Conservation (phyloP, 2,113 vertebrate species). For the Synchiropus splendidus region DNA sequence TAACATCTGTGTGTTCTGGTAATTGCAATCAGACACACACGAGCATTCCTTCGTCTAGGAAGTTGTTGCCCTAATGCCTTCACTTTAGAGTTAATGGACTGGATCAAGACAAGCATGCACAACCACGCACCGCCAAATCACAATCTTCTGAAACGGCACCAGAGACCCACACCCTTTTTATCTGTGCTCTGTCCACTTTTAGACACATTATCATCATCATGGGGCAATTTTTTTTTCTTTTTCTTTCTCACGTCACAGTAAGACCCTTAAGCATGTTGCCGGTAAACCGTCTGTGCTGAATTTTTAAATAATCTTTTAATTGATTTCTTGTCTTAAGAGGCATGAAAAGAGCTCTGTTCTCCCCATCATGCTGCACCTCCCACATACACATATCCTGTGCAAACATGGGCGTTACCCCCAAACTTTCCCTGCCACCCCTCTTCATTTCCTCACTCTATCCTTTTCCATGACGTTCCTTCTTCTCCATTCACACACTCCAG, state of each 20-base stretch:
- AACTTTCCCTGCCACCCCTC: constrained; percentile 20
- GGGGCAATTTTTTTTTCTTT: constrained; percentile 2
- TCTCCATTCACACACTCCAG: constrained; percentile 5
- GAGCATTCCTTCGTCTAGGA: constrained; percentile 19
- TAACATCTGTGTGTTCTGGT: constrained; percentile 7
- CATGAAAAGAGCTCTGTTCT: constrained; percentile 40
- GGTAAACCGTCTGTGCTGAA: too few relatives aligned
- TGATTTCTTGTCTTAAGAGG: too few relatives aligned
- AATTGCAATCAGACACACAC: constrained; percentile 6
- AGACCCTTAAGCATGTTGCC: neutral
- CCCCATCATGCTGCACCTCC: constrained; percentile 1
- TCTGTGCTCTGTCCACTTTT: constrained; percentile 6
- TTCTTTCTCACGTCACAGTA: accelerated
- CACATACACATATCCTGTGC: constrained; percentile 21
- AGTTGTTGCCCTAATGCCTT: constrained; percentile 37
- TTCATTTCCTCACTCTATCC: constrained; percentile 13
- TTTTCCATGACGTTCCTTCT: constrained; percentile 27
- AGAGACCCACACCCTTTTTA: constrained; percentile 14
- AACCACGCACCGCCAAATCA: constrained; percentile 9
- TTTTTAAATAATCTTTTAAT: too few relatives aligned
- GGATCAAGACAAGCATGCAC: constrained; percentile 27
- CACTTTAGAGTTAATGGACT: constrained; percentile 48
- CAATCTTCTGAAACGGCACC: neutral
- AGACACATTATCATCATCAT: neutral
- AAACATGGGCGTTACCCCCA: constrained; percentile 40